Conservation (phyloP, 1,140 invertebrate species). For the Belonocnema kinseyi region DNA sequence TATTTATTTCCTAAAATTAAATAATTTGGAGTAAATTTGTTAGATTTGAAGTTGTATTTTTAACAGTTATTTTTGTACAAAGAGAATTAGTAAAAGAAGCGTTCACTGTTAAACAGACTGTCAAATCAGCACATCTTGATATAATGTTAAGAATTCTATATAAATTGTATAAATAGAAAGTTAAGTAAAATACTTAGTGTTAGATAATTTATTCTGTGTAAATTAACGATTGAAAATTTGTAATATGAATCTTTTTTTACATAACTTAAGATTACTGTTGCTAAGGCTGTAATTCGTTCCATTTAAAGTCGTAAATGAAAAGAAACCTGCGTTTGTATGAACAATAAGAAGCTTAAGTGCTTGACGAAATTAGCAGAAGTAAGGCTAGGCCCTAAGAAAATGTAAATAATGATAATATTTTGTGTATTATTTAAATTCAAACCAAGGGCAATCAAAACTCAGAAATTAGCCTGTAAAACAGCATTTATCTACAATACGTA, state of each 20-base stretch:
- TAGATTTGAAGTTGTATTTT: not conserved
- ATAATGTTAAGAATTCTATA: constrained; percentile 23
- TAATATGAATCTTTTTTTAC: constrained; percentile 38
- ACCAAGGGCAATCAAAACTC: constrained; percentile 8
- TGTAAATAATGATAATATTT: constrained; percentile 57
- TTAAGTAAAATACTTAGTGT: constrained; percentile 39
- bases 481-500: constrained; percentile 52
- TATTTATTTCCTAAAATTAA: not conserved
- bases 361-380: constrained; percentile 8
- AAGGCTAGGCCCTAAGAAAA: constrained; percentile 26
- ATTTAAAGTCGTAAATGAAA: not conserved
- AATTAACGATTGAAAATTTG: constrained; percentile 28
- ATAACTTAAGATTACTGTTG: constrained; percentile 36
- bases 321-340: not conserved
- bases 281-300: no score
- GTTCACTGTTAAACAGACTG: constrained; percentile 15
- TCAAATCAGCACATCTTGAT: not conserved
- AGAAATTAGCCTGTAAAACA: constrained; percentile 52
- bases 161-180: constrained; percentile 16
- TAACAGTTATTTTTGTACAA: not conserved
- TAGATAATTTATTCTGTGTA: constrained; percentile 62
- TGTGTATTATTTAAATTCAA: constrained; percentile 55
- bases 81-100: not conserved
- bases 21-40: not conserved
- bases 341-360: not conserved